Base-by-base conservation (phyloP, 64 coral and sea anemone genomes). In the Orbicella faveolata region DNA sequence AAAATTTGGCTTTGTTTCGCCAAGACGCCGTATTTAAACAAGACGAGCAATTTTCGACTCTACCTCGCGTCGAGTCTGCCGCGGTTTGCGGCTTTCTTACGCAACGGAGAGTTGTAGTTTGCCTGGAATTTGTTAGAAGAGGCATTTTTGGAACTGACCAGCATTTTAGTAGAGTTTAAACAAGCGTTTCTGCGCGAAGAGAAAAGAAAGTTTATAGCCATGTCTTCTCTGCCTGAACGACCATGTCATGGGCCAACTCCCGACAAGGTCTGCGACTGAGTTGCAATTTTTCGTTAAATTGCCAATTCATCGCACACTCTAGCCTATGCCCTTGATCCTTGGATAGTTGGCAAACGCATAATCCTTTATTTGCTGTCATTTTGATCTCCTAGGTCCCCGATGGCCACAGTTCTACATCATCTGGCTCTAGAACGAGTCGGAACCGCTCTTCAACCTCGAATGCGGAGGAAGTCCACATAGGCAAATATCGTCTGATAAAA, bases 401-500 rank as follows among this genome's bases (percentile, higher is more conserved):
- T 94, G 92, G 92, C 77, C 95, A 97, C 92, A 87, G 87, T 81
- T 88, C 91, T 61, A 87, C 91, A 75, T 83, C 78, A 4, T 90
- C 88, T 41, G 88, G 86, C 70, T 76, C 89, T 59, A 86, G 91
- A 20, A 82, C 95, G 73, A 67, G 81, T 41, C 76, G 95, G 55
- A 89, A 92, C 74, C 86, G 88, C 75, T 77, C 88, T 62, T 88
- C 91, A 5, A 81, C 91, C 63, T 85, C 82, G 36, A 94, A 94
- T 88, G 87, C 92, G 16, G 97, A 99, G 90, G 97, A 99, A 64
- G 94, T 99, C 76, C 97, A 99, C 62, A 94, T 99, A 80, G 94
- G 97, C 88, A 95, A 87, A 76, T 99, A 99, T 89, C 92, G 94
- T 62, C 86, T 99, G 23, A 93, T 99, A 78, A 99, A 96, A 89